Conservation (phyloP, 2,113 vertebrate species). For the Aptenodytes patagonicus region DNA sequence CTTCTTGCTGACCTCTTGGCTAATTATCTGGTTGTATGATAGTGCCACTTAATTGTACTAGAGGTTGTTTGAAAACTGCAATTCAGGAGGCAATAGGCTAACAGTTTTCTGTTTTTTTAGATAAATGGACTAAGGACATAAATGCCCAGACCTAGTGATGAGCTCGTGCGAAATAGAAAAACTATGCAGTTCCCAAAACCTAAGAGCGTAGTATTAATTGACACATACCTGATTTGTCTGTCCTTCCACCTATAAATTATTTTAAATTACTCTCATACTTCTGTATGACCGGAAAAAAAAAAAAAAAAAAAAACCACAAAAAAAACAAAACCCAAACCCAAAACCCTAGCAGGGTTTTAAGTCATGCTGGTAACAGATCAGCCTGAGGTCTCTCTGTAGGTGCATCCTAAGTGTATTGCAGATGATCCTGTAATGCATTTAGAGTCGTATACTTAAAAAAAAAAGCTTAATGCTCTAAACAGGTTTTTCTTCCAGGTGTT, state of each 20-base stretch:
- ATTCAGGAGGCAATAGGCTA: background rate
- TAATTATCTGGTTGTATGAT: background rate
- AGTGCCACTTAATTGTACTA: background rate
- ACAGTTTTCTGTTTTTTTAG: background rate
- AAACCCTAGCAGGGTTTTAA: fast-evolving
- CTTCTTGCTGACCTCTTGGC: background rate
- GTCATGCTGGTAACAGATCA: background rate
- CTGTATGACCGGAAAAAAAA: background rate
- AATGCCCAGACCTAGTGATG: background rate
- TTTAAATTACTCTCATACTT: background rate
- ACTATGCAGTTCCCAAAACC: background rate
- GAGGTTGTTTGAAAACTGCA: background rate
- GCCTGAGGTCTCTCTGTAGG: background rate
- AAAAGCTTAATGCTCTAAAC: background rate
- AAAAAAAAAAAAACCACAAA: background rate
- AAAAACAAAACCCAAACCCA: background rate
- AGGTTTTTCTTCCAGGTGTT: background rate
- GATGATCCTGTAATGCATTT: background rate
- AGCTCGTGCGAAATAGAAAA: background rate
- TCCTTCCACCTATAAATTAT: background rate
- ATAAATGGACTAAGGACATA: background rate
- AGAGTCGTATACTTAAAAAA: background rate
- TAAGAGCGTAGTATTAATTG: background rate
- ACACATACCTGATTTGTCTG: background rate
- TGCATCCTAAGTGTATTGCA: background rate